A percentile compares a stretch with the other conserved stretches of the same genome.
phyloP scores from a whole-genome alignment of 2,797 vertebrate species.

The Remorina albescens region DNA sequence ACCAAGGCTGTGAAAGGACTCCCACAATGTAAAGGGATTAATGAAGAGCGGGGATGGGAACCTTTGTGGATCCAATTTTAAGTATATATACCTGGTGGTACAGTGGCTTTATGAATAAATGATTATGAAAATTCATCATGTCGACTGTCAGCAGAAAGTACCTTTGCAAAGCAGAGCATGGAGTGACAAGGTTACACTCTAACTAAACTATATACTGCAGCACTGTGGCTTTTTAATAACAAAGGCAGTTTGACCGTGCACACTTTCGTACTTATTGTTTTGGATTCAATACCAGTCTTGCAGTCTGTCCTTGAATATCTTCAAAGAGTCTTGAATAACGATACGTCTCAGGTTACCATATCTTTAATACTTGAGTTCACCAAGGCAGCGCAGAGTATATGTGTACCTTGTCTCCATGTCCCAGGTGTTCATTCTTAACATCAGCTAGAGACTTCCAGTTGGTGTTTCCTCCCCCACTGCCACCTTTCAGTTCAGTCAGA shows the following conservation, averaged over 20 bases:
- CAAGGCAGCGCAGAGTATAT: slow-evolving; percentile 13
- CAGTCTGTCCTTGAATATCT: slow-evolving; percentile 55
- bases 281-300: slow-evolving; percentile 42
- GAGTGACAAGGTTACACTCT: slow-evolving; percentile 44
- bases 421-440: slow-evolving; percentile 93
- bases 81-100: slow-evolving; percentile 26
- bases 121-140: slow-evolving; percentile 52
- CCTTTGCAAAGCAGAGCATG: slow-evolving; percentile 1
- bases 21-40: slow-evolving; percentile 58
- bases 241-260: slow-evolving; percentile 25
- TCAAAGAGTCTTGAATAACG: slow-evolving; percentile 62
- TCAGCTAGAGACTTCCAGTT: slow-evolving; percentile 95
- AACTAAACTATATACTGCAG: background rate
- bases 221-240: slow-evolving; percentile 11
- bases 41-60: slow-evolving; percentile 56
- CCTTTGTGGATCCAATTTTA: slow-evolving; percentile 17
- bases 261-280: slow-evolving; percentile 51
- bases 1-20: slow-evolving; percentile 45
- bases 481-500: slow-evolving; percentile 89
- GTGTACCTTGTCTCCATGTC: slow-evolving; percentile 96
- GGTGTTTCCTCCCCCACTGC: slow-evolving; percentile 74
- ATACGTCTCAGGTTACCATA: slow-evolving; percentile 28
- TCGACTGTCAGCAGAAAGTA: slow-evolving; percentile 23
- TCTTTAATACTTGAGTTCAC: slow-evolving; percentile 21
- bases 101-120: slow-evolving; percentile 48